Percentiles rank a stretch among this genome's conserved stretches.
These are phyloP conservation scores for Nomada flava DNA, from an alignment of 2,888 invertebrate species.

Conservation along the genomic window DNA sequence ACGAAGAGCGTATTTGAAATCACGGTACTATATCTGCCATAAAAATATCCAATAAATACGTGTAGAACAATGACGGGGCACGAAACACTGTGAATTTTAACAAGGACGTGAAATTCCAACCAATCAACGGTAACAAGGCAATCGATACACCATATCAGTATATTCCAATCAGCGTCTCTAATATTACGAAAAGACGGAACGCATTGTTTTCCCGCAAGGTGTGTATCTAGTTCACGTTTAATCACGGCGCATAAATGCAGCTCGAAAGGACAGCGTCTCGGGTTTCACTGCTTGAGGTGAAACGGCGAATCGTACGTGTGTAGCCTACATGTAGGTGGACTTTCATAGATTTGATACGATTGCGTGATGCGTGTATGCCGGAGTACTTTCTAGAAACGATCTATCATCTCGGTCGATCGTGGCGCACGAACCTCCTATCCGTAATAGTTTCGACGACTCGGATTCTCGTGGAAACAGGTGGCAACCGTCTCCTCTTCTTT, in stretches of 20 bases:
- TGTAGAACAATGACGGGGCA: neutral
- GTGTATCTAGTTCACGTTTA: constrained; percentile 60
- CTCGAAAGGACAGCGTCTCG: constrained; percentile 66
- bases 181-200: neutral
- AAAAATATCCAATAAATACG: too few relatives aligned
- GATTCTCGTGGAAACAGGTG: neutral
- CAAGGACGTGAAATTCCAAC: neutral
- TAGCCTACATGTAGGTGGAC: constrained; percentile 70
- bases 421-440: constrained; percentile 45
- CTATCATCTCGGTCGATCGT: constrained; percentile 67
- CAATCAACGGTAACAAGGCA: neutral
- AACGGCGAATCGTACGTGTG: constrained; percentile 63
- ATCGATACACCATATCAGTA: neutral
- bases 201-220: constrained; percentile 27
- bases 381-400: constrained; percentile 70
- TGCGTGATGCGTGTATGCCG: constrained; percentile 66
- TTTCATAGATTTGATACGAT: constrained; percentile 73
- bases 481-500: neutral
- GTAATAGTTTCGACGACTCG: constrained; percentile 7
- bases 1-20: too few relatives aligned
- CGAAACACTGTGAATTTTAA: neutral
- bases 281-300: constrained; percentile 72
- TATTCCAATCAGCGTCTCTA: neutral
- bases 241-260: constrained; percentile 51
- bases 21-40: too few relatives aligned